A percentile compares a stretch with the other conserved stretches of the same genome.
These are phyloP conservation scores for Asteroscopus sphinx DNA, from an alignment of 2,888 invertebrate genomes.

Conservation along the genomic window DNA sequence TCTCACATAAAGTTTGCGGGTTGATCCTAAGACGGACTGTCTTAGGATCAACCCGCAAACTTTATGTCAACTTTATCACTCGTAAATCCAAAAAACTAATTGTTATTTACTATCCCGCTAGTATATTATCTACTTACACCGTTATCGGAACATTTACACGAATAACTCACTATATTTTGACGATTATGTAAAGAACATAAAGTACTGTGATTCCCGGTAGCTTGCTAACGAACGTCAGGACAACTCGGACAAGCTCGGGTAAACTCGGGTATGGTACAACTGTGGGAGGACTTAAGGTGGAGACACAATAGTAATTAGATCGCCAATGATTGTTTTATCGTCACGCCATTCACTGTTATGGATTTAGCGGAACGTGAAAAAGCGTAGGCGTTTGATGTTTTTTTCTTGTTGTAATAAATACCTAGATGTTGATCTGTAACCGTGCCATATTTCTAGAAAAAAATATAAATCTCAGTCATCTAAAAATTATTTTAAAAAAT, in stretches of 20 bases:
- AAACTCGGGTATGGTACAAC: slow-evolving; percentile 37
- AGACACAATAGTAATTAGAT: slow-evolving; percentile 38
- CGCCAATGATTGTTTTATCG: slow-evolving; percentile 10
- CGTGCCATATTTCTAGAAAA: too few species aligned
- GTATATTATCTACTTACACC: slow-evolving; percentile 11
- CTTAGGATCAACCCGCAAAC: too few species aligned
- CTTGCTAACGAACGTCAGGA: slow-evolving; percentile 59
- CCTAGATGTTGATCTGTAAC: too few species aligned
- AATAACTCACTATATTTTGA: slow-evolving; percentile 43
- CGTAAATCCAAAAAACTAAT: slow-evolving; percentile 21
- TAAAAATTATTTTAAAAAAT: too few species aligned
- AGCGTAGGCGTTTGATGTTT: slow-evolving; percentile 4
- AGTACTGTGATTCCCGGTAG: slow-evolving; percentile 47
- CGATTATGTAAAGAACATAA: slow-evolving; percentile 49
- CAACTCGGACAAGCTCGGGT: slow-evolving; percentile 38
- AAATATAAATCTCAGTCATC: too few species aligned
- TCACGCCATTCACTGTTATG: slow-evolving; percentile 26
- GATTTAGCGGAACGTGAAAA: slow-evolving; percentile 20
- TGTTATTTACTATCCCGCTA: slow-evolving; percentile 45
- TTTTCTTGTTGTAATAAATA: too few species aligned
- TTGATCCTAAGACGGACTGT: too few species aligned
- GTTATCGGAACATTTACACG: slow-evolving; percentile 30
- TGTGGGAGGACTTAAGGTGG: slow-evolving; percentile 34
- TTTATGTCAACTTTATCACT: too few species aligned
- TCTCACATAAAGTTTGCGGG: background rate